These are phyloP conservation scores for Spermophilus dauricus DNA, from an alignment of 2,113 vertebrate genomes.

Conservation along the genomic window DNA sequence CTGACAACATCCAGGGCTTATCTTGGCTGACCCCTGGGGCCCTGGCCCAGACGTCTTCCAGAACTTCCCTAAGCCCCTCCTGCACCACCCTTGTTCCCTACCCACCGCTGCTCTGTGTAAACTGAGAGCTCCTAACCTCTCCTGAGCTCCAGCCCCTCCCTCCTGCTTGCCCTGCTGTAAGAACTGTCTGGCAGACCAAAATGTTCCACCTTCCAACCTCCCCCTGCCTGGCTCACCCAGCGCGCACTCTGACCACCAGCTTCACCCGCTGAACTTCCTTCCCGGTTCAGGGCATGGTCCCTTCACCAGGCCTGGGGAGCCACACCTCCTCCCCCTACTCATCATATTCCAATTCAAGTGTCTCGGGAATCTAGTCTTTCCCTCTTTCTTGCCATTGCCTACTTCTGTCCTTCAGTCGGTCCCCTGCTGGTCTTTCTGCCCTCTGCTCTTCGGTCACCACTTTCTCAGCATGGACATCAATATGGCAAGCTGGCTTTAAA, in stretches of 20 bases:
- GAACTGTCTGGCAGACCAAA: neutral
- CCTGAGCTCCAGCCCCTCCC: neutral
- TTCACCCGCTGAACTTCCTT: neutral
- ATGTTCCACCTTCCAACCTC: neutral
- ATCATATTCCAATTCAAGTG: neutral
- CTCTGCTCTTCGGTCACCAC: neutral
- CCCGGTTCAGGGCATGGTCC: neutral
- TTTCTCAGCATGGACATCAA: neutral
- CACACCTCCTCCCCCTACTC: neutral
- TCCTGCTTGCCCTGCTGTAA: neutral
- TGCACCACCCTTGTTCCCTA: slow-evolving; percentile 11
- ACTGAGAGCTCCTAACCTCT: neutral
- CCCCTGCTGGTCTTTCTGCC: neutral
- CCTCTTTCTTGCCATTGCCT: neutral
- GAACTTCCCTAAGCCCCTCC: slow-evolving; percentile 1
- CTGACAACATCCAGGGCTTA: neutral
- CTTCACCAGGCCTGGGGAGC: neutral
- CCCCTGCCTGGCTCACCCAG: neutral
- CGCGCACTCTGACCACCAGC: neutral
- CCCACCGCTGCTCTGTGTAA: neutral
- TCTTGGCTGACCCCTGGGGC: neutral
- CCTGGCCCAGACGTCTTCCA: neutral
- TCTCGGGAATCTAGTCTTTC: neutral
- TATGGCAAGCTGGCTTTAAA: neutral
- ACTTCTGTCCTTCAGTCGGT: neutral